Evolutionary conservation across 2,797 vertebrate genomes (phyloP), one percentile per base, ranked within the genome.

Genomic region (Propithecus deckenii): DNA sequence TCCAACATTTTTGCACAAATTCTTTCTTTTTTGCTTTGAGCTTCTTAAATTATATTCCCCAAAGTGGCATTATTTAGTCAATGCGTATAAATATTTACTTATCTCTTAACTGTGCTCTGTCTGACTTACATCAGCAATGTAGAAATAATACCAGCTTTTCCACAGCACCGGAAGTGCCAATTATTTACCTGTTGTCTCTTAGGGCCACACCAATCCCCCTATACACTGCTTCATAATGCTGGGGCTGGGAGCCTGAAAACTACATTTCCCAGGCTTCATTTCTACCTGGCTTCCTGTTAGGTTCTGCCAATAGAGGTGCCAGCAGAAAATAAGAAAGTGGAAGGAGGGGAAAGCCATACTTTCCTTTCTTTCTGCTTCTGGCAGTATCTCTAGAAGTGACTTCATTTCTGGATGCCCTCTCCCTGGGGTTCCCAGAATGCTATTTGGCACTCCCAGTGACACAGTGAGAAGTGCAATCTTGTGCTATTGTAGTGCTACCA

Each of bases 1-100:
- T 85, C 35, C 46, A 95, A 91, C 48, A 95, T 95, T 75, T 92
- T 91, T 79, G 23, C 80, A 87, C 18, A 84, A 61, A 69, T 78
- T 91, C 18, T 72, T 93, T 90, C 46, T 72, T 67, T 72, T 86
- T 61, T 72, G 35, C 22, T 74, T 85, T 87, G 79, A 89, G 52
- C 18, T 88, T 75, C 91, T 89, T 86, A 96, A 43, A 14, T 83
- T 72, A 38, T 52, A 23, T 89, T 89, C 35, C 78, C 25, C n/a
- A 20, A 84, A 94, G 32, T 30, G 30, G 59, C 30, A 84, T 63
- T 81, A 61, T 91, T 92, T 86, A 84, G 65, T 86, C 71, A 92
- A 8, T 10, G 55, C 4, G 6, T 55, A 50, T 41, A 55, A 89
- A 91, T 41, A 95, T 57, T 86, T 88, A 20, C 35, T 94, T 52